Percentiles rank a stretch among this genome's conserved stretches.
phyloP scores from a whole-genome alignment of 2,797 vertebrate genomes.

The Etheostoma perlongum region DNA sequence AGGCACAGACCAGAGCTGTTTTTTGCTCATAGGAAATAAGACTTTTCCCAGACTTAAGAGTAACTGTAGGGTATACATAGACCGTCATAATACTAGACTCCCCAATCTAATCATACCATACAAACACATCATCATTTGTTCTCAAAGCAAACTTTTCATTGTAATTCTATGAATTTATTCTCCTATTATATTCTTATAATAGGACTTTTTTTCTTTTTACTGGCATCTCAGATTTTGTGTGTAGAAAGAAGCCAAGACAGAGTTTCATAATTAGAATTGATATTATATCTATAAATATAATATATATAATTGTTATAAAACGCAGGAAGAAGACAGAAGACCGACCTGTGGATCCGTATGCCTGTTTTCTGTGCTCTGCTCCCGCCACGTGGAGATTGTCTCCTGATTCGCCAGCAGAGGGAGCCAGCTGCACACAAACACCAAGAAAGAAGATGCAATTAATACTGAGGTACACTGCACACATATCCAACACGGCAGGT shows the following conservation, averaged over 20 bases:
- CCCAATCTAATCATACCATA: background rate
- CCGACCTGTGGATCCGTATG: conserved; percentile 71
- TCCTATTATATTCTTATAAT: background rate
- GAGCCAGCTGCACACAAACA: conserved; percentile 70
- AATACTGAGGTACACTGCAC: background rate
- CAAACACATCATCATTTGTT: background rate
- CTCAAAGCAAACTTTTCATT: background rate
- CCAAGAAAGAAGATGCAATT: background rate
- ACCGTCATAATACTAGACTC: background rate
- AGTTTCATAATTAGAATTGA: background rate
- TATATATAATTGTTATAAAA: background rate
- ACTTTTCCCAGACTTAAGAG: background rate
- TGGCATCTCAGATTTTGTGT: background rate
- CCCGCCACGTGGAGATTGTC: conserved; percentile 57
- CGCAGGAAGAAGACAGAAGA: background rate
- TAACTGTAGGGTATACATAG: background rate
- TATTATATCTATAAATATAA: too few relatives aligned
- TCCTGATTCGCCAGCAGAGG: conserved; percentile 78
- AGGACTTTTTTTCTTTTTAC: background rate
- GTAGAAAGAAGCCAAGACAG: background rate
- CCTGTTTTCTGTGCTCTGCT: conserved; percentile 61
- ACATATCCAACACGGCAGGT: background rate
- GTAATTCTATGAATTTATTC: background rate
- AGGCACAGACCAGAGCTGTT: too few relatives aligned
- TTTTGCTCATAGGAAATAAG: too few relatives aligned